A percentile compares a stretch with the other conserved stretches of the same genome.
phyloP scores from a whole-genome alignment of 2,113 vertebrate species.

The Apodemus speciosus region DNA sequence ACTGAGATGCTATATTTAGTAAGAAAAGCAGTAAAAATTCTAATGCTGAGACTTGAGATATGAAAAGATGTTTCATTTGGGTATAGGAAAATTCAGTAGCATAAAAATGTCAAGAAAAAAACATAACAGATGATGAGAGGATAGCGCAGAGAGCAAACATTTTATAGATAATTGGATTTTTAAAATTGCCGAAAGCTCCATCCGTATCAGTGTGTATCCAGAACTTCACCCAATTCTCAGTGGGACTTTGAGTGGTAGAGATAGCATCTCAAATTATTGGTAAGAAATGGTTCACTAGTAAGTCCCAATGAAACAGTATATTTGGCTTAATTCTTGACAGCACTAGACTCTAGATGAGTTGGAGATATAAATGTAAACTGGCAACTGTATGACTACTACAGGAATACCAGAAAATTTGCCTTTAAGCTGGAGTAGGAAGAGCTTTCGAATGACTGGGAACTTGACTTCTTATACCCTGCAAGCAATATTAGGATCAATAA shows the following conservation, averaged over 20 bases:
- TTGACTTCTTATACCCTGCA: not conserved
- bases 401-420: not conserved
- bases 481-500: not conserved
- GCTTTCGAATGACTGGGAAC: not conserved
- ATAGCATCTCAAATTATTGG: not conserved
- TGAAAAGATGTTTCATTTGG: not conserved
- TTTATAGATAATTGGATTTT: not conserved
- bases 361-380: slow-evolving; percentile 17
- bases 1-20: not conserved
- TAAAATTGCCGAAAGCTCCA: not conserved
- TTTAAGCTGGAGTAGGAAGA: not conserved
- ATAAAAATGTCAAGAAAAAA: slow-evolving; percentile 8
- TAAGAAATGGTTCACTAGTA: not conserved
- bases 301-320: not conserved
- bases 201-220: not conserved
- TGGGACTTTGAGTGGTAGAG: not conserved
- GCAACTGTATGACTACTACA: not conserved
- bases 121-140: not conserved
- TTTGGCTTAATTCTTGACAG: not conserved
- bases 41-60: not conserved
- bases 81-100: not conserved
- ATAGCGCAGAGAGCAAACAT: not conserved
- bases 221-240: not conserved
- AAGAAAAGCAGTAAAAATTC: not conserved
- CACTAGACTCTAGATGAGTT: not conserved